A percentile compares a stretch with the other conserved stretches of the same genome.
These are phyloP conservation scores for Nowickia ferox DNA, from an alignment of 2,888 invertebrate species.

Conservation along the genomic window DNA sequence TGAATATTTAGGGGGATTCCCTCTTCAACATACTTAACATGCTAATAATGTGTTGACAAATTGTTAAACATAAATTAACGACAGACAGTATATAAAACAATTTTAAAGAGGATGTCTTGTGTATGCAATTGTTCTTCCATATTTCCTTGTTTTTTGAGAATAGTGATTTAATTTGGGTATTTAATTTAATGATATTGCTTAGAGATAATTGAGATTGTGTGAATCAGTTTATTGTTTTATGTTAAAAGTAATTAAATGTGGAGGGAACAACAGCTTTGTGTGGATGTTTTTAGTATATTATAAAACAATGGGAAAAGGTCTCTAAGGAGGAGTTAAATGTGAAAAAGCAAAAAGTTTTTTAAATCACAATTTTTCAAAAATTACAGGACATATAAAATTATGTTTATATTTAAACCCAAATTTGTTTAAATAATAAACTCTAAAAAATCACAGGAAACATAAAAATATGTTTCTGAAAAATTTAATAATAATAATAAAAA, in stretches of 20 bases:
- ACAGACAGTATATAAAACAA: slow-evolving; percentile 1
- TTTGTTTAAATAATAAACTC: not conserved
- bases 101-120: slow-evolving; percentile 5
- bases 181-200: slow-evolving; percentile 50
- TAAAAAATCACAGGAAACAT: not conserved
- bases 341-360: too few species aligned
- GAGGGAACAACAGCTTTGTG: not conserved
- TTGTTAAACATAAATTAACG: slow-evolving; percentile 66
- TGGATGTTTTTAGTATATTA: not conserved
- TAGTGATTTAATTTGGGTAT: slow-evolving; percentile 4
- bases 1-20: slow-evolving; percentile 32
- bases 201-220: slow-evolving; percentile 58
- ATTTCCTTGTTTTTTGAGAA: not conserved
- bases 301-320: not conserved
- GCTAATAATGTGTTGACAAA: slow-evolving; percentile 72
- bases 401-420: not conserved
- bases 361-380: too few species aligned
- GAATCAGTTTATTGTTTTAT: slow-evolving; percentile 43
- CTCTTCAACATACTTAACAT: slow-evolving; percentile 23
- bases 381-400: too few species aligned
- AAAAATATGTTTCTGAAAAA: not conserved
- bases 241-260: slow-evolving; percentile 38
- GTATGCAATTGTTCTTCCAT: not conserved
- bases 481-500: not conserved
- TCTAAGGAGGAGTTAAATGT: not conserved